phyloP scores from a whole-genome alignment of 2,113 vertebrate species.

The Lepus americanus region DNA sequence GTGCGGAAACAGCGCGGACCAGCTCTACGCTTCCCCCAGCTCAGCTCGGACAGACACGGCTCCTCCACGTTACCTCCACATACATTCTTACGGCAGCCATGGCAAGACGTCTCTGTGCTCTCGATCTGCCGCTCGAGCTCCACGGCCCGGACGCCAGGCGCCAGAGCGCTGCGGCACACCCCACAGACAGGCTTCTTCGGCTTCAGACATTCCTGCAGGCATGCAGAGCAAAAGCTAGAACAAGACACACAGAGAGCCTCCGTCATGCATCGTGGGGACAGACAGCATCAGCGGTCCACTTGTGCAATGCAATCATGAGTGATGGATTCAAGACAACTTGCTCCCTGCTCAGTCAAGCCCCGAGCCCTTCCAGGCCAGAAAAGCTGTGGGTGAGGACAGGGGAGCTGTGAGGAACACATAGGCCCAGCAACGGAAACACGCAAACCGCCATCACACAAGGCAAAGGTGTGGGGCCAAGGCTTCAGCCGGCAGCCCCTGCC shows the following conservation, averaged over 20 bases:
- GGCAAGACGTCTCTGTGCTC: slow-evolving; percentile 92
- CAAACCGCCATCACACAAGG: not conserved
- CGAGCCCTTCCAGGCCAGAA: not conserved
- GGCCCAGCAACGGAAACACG: not conserved
- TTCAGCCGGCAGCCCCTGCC: not conserved
- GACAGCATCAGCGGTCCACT: slow-evolving; percentile 69
- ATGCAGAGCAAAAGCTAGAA: slow-evolving; percentile 94
- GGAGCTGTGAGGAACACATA: not conserved
- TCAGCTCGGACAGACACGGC: not conserved
- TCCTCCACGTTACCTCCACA: slow-evolving; percentile 61
- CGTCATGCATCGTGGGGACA: slow-evolving; percentile 77
- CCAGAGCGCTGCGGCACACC: slow-evolving; percentile 93
- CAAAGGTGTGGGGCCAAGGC: not conserved
- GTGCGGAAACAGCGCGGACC: not conserved
- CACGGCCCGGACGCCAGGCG: slow-evolving; percentile 88
- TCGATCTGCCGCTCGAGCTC: slow-evolving; percentile 94
- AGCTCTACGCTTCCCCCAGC: not conserved
- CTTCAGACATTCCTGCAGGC: slow-evolving; percentile 97
- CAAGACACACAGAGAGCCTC: slow-evolving; percentile 56
- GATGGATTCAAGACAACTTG: slow-evolving; percentile 56
- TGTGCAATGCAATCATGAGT: slow-evolving; percentile 66
- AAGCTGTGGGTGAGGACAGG: too few species aligned
- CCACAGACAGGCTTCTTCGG: slow-evolving; percentile 96
- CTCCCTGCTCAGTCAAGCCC: slow-evolving; percentile 55
- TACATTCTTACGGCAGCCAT: slow-evolving; percentile 95